These are phyloP conservation scores for Microcebus ravelobensis DNA, from an alignment of 2,113 vertebrate genomes.

Conservation along the genomic window DNA sequence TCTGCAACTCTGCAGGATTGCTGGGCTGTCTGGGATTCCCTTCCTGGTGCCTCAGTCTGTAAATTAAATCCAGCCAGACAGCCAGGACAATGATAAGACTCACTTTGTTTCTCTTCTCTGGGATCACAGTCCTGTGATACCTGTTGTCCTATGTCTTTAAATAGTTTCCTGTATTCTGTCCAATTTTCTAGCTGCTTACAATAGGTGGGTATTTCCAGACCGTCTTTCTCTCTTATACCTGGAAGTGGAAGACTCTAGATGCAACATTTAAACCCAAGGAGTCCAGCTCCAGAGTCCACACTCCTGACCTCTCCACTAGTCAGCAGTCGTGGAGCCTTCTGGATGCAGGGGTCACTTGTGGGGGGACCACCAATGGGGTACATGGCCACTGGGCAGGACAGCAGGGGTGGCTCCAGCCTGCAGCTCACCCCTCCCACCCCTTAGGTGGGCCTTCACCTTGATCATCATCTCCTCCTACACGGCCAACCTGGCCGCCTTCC, in stretches of 20 bases:
- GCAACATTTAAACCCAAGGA: not conserved
- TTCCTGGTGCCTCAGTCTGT: not conserved
- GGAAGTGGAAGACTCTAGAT: not conserved
- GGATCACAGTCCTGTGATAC: not conserved
- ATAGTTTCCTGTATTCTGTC: not conserved
- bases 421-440: slow-evolving; percentile 27
- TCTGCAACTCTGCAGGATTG: not conserved
- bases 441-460: slow-evolving; percentile 97
- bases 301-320: not conserved
- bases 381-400: not conserved
- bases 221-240: not conserved
- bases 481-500: slow-evolving; percentile 95
- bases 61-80: not conserved
- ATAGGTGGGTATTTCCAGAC: not conserved
- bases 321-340: not conserved
- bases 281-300: not conserved
- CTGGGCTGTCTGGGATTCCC: not conserved
- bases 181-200: not conserved
- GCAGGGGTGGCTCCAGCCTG: not conserved
- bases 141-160: not conserved
- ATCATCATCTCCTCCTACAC: slow-evolving; percentile 99
- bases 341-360: not conserved
- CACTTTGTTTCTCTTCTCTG: not conserved
- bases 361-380: not conserved
- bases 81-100: not conserved